Conservation (phyloP, 2,113 vertebrate species). For the Megaleporinus macrocephalus region DNA sequence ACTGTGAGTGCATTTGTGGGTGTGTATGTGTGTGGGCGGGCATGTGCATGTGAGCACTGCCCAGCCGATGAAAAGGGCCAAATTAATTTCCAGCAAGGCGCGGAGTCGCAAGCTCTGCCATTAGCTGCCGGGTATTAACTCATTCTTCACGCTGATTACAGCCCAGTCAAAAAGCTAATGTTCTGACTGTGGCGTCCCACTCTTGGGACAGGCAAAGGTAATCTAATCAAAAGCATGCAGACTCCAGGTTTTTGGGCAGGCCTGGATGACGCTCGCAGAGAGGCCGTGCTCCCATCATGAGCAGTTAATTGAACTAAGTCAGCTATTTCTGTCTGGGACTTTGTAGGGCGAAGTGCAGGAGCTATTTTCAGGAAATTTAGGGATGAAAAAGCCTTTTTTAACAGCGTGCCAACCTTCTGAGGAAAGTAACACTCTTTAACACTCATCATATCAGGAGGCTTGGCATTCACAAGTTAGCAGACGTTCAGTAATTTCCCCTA, state of each 20-base stretch:
- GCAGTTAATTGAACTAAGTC: constrained; percentile 40
- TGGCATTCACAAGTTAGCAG: not conserved
- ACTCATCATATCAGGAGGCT: not conserved
- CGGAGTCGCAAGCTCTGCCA: constrained; percentile 29
- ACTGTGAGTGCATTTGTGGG: not conserved
- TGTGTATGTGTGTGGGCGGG: not conserved
- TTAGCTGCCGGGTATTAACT: constrained; percentile 48
- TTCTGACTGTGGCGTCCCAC: constrained; percentile 35
- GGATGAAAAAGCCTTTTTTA: constrained; percentile 9
- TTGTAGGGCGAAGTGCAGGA: constrained; percentile 27
- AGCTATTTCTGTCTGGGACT: constrained; percentile 46
- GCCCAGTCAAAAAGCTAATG: constrained; percentile 53
- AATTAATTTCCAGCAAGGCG: constrained; percentile 55
- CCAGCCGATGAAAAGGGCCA: constrained; percentile 39
- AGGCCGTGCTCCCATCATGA: constrained; percentile 28
- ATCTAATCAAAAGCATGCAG: constrained; percentile 42
- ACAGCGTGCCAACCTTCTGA: constrained; percentile 12
- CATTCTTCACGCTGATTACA: constrained; percentile 60
- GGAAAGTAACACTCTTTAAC: constrained; percentile 23
- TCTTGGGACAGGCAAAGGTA: constrained; percentile 42
- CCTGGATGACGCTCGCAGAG: constrained; percentile 39
- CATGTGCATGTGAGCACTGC: not conserved
- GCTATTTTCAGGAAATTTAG: constrained; percentile 44
- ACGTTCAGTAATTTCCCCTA: not conserved
- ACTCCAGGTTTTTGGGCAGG: constrained; percentile 16